Percentiles rank a stretch among this genome's conserved stretches.
These are phyloP conservation scores for Calcarius lapponicus DNA, from an alignment of 2,797 vertebrate species.

Conservation along the genomic window DNA sequence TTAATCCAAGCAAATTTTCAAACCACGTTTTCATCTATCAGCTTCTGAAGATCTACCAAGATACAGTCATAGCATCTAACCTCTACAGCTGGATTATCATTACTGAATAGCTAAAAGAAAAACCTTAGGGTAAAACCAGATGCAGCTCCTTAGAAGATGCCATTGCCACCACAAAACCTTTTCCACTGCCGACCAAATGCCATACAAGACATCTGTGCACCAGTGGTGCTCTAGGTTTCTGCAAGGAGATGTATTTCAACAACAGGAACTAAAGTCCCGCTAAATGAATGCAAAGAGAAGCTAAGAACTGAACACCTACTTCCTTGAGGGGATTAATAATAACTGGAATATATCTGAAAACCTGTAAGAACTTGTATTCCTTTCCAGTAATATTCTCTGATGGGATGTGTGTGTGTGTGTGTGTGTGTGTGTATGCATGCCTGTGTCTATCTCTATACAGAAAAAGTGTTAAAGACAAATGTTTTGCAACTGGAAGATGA, in stretches of 20 bases:
- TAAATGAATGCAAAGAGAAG: not conserved
- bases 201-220: not conserved
- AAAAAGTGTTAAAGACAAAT: not conserved
- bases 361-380: not conserved
- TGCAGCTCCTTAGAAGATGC: not conserved
- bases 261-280: not conserved
- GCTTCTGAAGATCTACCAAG: not conserved
- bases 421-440: rapidly evolving
- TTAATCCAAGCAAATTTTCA: not conserved
- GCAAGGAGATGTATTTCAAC: not conserved
- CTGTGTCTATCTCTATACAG: rapidly evolving
- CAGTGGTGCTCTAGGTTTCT: not conserved
- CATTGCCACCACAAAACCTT: not conserved
- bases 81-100: not conserved
- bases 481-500: not conserved
- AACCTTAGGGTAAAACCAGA: not conserved
- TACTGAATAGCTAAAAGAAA: not conserved
- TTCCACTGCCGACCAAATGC: not conserved
- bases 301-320: not conserved
- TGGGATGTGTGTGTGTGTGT: too few species aligned
- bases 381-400: not conserved
- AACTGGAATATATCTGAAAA: not conserved
- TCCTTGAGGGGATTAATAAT: not conserved
- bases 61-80: not conserved
- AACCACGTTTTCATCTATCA: not conserved